Percentiles rank a stretch among this genome's conserved stretches.
These are phyloP conservation scores for Fragum whitleyi DNA, from an alignment of 2,888 invertebrate species.

Conservation along the genomic window DNA sequence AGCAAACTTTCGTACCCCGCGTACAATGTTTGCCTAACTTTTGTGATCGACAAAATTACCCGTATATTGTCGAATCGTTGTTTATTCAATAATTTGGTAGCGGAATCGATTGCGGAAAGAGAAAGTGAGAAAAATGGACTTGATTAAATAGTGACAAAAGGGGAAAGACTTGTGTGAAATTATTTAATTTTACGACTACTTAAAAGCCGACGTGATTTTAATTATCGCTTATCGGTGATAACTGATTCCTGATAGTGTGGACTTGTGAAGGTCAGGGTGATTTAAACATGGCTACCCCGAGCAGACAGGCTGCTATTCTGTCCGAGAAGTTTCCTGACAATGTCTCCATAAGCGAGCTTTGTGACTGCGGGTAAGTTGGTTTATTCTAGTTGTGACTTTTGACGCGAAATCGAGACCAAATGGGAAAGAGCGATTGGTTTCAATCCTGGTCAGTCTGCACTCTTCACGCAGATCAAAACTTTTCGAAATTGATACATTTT, in stretches of 20 bases:
- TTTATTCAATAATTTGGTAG: conserved; percentile 22
- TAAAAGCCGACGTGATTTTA: conserved; percentile 3
- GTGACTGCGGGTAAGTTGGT: conserved; percentile 80
- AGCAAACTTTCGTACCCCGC: conserved; percentile 53
- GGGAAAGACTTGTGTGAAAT: not conserved
- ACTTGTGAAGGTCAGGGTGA: not conserved
- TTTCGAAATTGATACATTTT: no score
- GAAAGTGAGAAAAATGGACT: conserved; percentile 10
- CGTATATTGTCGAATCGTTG: conserved; percentile 42
- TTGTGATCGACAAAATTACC: conserved; percentile 51
- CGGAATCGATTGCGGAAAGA: conserved; percentile 12
- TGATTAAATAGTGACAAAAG: not conserved
- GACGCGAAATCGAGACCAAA: not conserved
- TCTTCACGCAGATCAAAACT: no score
- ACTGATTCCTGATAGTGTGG: not conserved
- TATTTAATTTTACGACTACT: not conserved
- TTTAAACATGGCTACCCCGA: conserved; percentile 53
- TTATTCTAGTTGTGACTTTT: not conserved
- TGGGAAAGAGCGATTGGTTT: not conserved
- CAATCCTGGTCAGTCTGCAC: no score
- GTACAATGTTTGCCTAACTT: conserved; percentile 52
- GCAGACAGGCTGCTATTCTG: conserved; percentile 66
- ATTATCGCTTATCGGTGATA: not conserved
- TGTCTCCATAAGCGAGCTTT: conserved; percentile 77
- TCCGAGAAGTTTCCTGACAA: conserved; percentile 78